Evolutionary conservation across 2,888 invertebrate species (phyloP).

Genomic region (Gastracanthus pulcherrimus): DNA sequence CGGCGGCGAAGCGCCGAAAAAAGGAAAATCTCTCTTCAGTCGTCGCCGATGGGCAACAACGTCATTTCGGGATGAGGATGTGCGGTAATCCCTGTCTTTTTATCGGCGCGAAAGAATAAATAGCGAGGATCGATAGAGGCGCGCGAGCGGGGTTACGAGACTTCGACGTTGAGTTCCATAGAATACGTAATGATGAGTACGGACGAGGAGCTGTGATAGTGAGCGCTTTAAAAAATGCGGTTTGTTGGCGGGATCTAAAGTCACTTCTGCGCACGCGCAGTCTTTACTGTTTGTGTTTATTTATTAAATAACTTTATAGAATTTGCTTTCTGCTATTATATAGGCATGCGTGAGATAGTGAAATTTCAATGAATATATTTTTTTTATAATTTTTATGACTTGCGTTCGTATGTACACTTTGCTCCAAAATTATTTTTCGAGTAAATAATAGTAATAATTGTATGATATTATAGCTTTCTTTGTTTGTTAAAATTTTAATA

Average conservation of each 20-base stretch:
- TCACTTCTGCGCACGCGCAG: neutral
- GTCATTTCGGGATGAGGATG: too few species aligned
- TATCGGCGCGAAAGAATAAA: slow-evolving; percentile 38
- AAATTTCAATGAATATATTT: too few species aligned
- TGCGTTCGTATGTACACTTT: too few species aligned
- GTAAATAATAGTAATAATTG: too few species aligned
- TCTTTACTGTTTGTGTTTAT: neutral
- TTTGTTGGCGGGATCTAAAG: slow-evolving; percentile 27
- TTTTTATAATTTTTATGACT: too few species aligned
- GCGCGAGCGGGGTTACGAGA: neutral
- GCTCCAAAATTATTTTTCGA: too few species aligned
- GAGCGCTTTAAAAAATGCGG: slow-evolving; percentile 16
- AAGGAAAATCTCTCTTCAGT: neutral
- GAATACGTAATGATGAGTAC: slow-evolving; percentile 9
- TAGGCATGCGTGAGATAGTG: too few species aligned
- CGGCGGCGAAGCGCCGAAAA: too few species aligned
- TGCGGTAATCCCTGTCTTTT: neutral
- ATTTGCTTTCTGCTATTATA: neutral
- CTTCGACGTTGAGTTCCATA: slow-evolving; percentile 9
- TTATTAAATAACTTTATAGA: neutral
- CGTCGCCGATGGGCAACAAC: too few species aligned
- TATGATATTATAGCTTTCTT: too few species aligned
- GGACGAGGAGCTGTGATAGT: neutral
- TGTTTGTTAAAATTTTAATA: too few species aligned
- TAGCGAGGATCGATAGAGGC: slow-evolving; percentile 34